Evolutionary conservation across 2,888 invertebrate species (phyloP).

Genomic region (Lycophotia porphyrea): DNA sequence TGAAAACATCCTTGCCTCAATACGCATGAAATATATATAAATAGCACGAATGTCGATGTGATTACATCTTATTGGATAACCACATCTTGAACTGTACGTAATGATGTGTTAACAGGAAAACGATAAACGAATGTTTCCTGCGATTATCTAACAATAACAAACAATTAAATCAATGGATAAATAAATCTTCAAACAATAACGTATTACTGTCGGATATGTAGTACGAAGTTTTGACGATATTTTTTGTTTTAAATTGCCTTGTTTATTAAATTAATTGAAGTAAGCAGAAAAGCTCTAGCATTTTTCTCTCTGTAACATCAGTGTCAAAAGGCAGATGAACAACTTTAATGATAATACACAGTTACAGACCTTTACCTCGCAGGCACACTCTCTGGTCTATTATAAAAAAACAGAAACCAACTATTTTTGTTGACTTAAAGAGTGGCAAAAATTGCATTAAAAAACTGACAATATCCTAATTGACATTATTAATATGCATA

Average conservation of each 20-base stretch:
- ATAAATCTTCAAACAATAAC: neutral
- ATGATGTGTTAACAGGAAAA: slow-evolving; percentile 50
- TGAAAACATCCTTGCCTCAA: too few relatives aligned
- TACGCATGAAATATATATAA: too few relatives aligned
- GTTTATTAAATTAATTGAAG: neutral
- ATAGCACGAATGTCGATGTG: slow-evolving; percentile 16
- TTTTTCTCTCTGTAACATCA: neutral
- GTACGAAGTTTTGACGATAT: neutral
- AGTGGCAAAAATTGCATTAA: neutral
- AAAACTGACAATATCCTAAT: neutral
- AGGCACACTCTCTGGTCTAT: neutral
- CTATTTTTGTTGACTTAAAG: neutral
- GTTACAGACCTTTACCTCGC: too few relatives aligned
- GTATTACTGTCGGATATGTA: neutral
- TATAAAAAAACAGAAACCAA: neutral
- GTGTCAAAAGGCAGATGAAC: neutral
- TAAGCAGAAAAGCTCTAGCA: neutral
- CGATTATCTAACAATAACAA: neutral
- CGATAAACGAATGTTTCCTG: slow-evolving; percentile 17
- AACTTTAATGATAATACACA: neutral
- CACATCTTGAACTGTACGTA: slow-evolving; percentile 12
- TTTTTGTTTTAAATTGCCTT: neutral
- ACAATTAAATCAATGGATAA: neutral
- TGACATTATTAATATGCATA: neutral
- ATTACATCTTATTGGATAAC: slow-evolving; percentile 34